phyloP scores from a whole-genome alignment of 2,888 invertebrate species.

The Cactoblastis cactorum region DNA sequence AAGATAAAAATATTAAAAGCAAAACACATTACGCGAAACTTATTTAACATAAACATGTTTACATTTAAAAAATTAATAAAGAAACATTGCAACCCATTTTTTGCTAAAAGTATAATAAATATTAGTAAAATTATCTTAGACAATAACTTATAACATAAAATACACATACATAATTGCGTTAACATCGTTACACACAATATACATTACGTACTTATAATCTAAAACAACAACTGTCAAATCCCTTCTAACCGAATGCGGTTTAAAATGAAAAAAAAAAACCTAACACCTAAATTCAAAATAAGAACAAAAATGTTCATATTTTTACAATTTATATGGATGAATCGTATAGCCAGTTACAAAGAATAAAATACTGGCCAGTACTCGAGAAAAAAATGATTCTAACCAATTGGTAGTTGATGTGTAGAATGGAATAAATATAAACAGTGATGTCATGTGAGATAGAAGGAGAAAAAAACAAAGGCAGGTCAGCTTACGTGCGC shows the following conservation, averaged over 20 bases:
- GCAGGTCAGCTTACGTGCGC: constrained; percentile 16
- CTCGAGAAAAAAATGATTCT: neutral
- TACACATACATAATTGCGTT: constrained; percentile 1
- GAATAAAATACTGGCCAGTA: neutral
- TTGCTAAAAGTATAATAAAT: constrained; percentile 31
- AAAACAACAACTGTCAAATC: constrained; percentile 12
- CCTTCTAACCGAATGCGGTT: neutral
- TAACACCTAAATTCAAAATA: neutral
- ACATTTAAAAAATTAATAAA: constrained; percentile 28
- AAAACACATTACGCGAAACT: constrained; percentile 37
- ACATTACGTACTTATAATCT: constrained; percentile 15
- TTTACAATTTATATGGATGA: neutral
- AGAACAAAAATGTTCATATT: neutral
- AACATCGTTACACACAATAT: constrained; percentile 3
- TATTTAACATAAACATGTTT: constrained; percentile 33
- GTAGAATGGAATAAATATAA: neutral
- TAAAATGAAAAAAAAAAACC: neutral
- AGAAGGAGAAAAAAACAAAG: neutral
- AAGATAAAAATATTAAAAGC: neutral
- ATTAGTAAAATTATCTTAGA: neutral
- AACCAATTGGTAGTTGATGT: neutral
- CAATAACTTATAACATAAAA: neutral
- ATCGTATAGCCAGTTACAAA: constrained; percentile 1
- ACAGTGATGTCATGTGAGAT: neutral
- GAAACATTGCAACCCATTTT: constrained; percentile 27